Evolutionary conservation across 2,888 invertebrate species (phyloP).

Genomic region (Diarsia rubi): DNA sequence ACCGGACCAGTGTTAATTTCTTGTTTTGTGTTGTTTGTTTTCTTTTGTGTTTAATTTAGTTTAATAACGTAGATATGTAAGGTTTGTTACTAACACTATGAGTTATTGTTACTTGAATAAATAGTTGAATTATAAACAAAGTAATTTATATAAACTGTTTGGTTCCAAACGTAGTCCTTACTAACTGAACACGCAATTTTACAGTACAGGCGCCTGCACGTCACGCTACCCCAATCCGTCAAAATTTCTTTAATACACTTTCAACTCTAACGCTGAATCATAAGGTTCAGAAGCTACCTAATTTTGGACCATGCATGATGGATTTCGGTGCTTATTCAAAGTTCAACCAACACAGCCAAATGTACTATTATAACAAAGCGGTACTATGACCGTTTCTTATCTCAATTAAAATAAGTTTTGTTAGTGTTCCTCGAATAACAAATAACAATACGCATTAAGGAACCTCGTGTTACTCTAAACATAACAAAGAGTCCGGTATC

Average conservation of each 20-base stretch:
- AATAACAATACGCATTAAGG: conserved; percentile 25
- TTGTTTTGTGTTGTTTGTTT: no score
- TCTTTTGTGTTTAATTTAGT: no score
- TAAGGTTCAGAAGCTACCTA: background rate
- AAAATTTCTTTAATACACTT: no score
- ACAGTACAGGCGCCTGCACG: no score
- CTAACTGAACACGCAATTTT: background rate
- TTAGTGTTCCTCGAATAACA: conserved; percentile 41
- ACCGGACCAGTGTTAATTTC: no score
- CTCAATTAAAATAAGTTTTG: conserved; percentile 28
- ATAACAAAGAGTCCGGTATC: conserved; percentile 41
- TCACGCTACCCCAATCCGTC: no score
- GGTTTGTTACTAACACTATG: no score
- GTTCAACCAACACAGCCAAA: background rate
- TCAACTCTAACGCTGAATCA: no score
- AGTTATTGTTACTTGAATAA: no score
- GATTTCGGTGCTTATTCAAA: background rate
- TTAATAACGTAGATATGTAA: no score
- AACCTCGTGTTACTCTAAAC: conserved; percentile 38
- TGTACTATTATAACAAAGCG: conserved; percentile 20
- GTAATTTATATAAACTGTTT: background rate
- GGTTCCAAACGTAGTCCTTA: background rate
- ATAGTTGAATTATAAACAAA: no score
- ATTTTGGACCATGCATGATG: background rate
- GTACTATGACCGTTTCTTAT: conserved; percentile 31